Evolutionary conservation across 2,113 vertebrate genomes (phyloP), one percentile per base, ranked within the genome.

Genomic region (Oreochromis spilurus): DNA sequence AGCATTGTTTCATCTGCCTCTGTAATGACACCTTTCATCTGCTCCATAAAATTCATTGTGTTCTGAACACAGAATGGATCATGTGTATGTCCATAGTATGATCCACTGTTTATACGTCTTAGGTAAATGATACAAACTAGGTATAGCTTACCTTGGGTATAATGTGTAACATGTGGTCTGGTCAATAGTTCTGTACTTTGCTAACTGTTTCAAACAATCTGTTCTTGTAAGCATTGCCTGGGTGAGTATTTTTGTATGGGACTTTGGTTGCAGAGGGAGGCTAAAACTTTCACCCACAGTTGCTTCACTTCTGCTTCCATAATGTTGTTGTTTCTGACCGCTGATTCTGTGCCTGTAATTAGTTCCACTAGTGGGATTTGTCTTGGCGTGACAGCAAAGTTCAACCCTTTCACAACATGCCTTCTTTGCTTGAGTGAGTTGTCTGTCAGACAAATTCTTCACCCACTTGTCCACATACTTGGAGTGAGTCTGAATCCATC

Each of bases 381-480:
- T 70, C 38, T 43, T 43, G n/a, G 36, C n/a, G 36, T 70, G 65
- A 70, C 12, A 43, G 38, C 38, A 70, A 70, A 70, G 65, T 70
- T 70, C 38, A 70, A 16, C 65, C 14, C 38, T 70, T 70, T 70
- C 65, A 14, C 13, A 24, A 43, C 12, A 70, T 70, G 21, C 38
- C 65, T 43, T 43, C 38, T 70, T 6, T 70, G 65, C 65, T 45
- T 70, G 65, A 10, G 65, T 70, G 65, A 9, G 65, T 45, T 26
- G 65, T 26, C 65, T 70, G 65, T 45, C 38, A 70, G 65, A 43
- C 65, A 45, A 26, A 45, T 26, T 70, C 14, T 70, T 70, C 65
- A 26, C 65, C 65, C 38, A 70, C 65, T 43, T 70, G 65, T 70
- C 36, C n/a, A 70, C 12, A 70, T 16, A 40, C n/a, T 70, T 43